These are phyloP conservation scores for Chironex yamaguchii DNA, from an alignment of 30 jellyfish, hydroid and myxozoan genomes.

Conservation along the genomic window DNA sequence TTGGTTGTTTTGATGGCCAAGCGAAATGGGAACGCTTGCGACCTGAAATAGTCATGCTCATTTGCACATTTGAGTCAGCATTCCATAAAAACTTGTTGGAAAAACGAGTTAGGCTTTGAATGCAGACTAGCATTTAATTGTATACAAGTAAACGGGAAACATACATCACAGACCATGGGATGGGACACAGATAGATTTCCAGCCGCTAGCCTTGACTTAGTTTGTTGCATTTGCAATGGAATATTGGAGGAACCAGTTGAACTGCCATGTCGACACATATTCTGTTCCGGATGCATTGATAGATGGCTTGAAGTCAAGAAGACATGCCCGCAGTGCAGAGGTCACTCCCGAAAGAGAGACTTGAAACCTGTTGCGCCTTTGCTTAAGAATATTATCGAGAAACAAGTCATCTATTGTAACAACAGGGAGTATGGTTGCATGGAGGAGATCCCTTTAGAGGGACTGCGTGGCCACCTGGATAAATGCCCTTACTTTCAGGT, in stretches of 20 bases:
- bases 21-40: too few species aligned
- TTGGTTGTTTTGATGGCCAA: too few species aligned
- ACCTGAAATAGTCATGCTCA: too few species aligned
- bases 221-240: slow-evolving; percentile 80
- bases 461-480: slow-evolving; percentile 27
- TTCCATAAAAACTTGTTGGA: too few species aligned
- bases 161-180: slow-evolving; percentile 46
- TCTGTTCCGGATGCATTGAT: slow-evolving; percentile 59
- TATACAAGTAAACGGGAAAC: background rate
- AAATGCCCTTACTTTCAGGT: slow-evolving; percentile 35
- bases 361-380: slow-evolving; percentile 64
- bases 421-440: slow-evolving; percentile 56
- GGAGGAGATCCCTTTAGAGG: slow-evolving; percentile 58
- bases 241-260: slow-evolving; percentile 80
- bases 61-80: too few species aligned
- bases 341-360: slow-evolving; percentile 41
- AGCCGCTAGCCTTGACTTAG: slow-evolving; percentile 53
- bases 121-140: too few species aligned
- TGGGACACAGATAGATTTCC: slow-evolving; percentile 86
- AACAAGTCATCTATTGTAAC: slow-evolving; percentile 68
- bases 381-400: slow-evolving; percentile 68
- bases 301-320: slow-evolving; percentile 54
- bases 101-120: too few species aligned
- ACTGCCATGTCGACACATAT: slow-evolving; percentile 79
- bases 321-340: slow-evolving; percentile 83